These are phyloP conservation scores for Scomberomorus guttatus DNA, from an alignment of 2,797 vertebrate species.

Conservation along the genomic window DNA sequence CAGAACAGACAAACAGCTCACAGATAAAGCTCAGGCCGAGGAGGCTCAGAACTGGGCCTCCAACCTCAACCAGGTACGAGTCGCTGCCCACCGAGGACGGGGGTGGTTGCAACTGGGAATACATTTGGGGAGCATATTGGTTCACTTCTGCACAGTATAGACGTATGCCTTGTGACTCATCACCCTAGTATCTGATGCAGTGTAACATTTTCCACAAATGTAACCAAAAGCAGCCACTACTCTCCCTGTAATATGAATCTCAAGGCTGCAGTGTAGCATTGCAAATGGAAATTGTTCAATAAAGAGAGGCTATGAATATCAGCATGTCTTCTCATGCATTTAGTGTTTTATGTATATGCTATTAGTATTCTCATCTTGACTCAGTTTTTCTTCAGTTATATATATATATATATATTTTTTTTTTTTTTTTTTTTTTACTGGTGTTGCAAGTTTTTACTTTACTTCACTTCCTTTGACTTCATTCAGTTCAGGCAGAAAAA, in stretches of 20 bases:
- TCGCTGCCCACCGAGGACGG: constrained; percentile 64
- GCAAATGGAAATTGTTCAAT: constrained; percentile 63
- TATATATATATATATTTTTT: background rate
- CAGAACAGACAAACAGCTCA: constrained; percentile 93
- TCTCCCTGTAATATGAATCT: constrained; percentile 71
- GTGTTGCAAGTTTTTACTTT: background rate
- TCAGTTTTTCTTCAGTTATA: constrained; percentile 31
- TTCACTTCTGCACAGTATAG: constrained; percentile 59
- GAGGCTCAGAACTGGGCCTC: constrained; percentile 99
- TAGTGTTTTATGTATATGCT: constrained; percentile 18
- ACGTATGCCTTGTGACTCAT: constrained; percentile 68
- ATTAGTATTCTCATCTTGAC: constrained; percentile 24
- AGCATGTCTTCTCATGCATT: constrained; percentile 30
- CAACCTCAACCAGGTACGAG: constrained; percentile 98
- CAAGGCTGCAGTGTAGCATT: constrained; percentile 46
- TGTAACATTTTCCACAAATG: constrained; percentile 76
- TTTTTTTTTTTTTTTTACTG: constrained; percentile 2
- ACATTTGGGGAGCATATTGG: constrained; percentile 38
- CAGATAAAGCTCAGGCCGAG: constrained; percentile 91
- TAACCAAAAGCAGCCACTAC: constrained; percentile 71
- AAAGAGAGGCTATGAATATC: constrained; percentile 28
- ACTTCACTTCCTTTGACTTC: constrained; percentile 13
- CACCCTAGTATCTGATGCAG: constrained; percentile 61
- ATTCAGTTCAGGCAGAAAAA: constrained; percentile 14
- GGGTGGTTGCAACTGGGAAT: constrained; percentile 60